Percentiles rank a stretch among this genome's conserved stretches.
Evolutionary conservation across 2,113 vertebrate genomes (phyloP).

Genomic region (Rhinoptilus africanus): DNA sequence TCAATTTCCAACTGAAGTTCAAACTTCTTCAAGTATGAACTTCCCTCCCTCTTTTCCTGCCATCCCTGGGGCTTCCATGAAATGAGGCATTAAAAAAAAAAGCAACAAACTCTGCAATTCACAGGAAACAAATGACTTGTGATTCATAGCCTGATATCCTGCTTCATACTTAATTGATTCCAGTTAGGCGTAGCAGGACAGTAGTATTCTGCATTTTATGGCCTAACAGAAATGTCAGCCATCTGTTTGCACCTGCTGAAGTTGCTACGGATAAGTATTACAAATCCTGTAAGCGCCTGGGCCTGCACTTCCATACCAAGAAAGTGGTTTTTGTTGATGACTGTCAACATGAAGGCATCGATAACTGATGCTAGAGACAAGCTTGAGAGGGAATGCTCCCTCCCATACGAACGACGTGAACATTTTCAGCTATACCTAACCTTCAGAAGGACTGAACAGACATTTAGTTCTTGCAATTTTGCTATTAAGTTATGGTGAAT

Average conservation of each 20-base stretch:
- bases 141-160: constrained; percentile 25
- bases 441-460: constrained; percentile 55
- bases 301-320: not conserved
- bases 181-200: constrained; percentile 28
- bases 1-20: not conserved
- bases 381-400: not conserved
- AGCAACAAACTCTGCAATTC: not conserved
- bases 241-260: constrained; percentile 67
- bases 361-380: not conserved
- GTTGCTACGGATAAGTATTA: not conserved
- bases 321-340: not conserved
- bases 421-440: constrained; percentile 26
- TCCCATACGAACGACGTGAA: not conserved
- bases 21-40: not conserved
- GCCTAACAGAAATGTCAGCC: constrained; percentile 63
- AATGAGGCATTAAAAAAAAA: not conserved
- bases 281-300: constrained; percentile 3
- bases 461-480: constrained; percentile 48
- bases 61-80: not conserved
- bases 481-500: constrained; percentile 53
- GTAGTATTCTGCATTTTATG: constrained; percentile 35
- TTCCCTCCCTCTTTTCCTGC: not conserved
- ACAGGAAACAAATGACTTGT: constrained; percentile 30
- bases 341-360: not conserved
- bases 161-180: constrained; percentile 33